phyloP scores from a whole-genome alignment of 2,113 vertebrate species.

The Otolemur garnettii region DNA sequence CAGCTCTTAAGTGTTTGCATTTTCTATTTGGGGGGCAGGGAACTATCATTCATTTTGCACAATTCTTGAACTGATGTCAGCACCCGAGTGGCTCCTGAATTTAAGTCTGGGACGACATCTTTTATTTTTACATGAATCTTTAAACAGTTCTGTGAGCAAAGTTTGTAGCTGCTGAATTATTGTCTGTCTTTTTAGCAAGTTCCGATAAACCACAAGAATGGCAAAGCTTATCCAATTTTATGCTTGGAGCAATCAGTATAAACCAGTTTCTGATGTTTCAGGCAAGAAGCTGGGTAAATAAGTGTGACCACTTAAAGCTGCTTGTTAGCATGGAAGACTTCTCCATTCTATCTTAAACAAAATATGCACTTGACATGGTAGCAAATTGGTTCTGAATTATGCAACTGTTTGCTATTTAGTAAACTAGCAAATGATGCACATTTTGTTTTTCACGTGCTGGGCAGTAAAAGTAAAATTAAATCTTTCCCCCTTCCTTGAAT shows the following conservation, averaged over 20 bases:
- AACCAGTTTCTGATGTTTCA: conserved; percentile 55
- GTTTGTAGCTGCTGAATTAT: conserved; percentile 74
- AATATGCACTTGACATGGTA: conserved; percentile 78
- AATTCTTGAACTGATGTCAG: conserved; percentile 84
- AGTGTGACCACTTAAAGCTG: conserved; percentile 83
- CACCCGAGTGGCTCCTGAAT: conserved; percentile 75
- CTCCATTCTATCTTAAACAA: conserved; percentile 72
- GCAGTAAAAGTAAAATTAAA: conserved; percentile 79
- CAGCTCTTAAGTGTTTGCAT: conserved; percentile 85
- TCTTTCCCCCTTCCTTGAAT: conserved; percentile 67
- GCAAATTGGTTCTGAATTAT: conserved; percentile 77
- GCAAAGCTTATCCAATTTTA: conserved; percentile 56
- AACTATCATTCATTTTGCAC: conserved; percentile 89
- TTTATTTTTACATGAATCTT: conserved; percentile 75
- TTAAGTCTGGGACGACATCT: conserved; percentile 70
- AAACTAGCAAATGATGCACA: conserved; percentile 81
- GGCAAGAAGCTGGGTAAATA: conserved; percentile 40
- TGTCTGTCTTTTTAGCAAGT: conserved; percentile 78
- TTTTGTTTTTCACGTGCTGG: conserved; percentile 74
- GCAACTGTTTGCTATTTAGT: conserved; percentile 68
- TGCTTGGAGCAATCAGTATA: conserved; percentile 40
- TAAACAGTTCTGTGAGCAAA: conserved; percentile 76
- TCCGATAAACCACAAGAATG: conserved; percentile 64
- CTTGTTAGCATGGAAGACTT: conserved; percentile 84
- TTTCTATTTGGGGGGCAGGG: conserved; percentile 84